Base-by-base conservation (phyloP, 1,140 invertebrate species). In the Eubasilissa regina region DNA sequence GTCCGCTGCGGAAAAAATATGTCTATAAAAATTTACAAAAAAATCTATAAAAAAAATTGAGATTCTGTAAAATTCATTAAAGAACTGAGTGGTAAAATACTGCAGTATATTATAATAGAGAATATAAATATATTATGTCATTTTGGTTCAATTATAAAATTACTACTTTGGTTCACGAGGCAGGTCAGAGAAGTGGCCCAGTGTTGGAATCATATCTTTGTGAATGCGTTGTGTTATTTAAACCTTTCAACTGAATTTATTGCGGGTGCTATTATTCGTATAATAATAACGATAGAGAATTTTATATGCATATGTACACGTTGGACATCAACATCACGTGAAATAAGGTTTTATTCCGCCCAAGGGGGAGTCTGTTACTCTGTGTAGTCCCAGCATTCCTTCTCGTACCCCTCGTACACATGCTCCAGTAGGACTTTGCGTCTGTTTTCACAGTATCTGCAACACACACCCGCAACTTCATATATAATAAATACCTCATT, bases 321-420 rank as follows among this genome's bases (percentile, higher is more conserved):
- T 72, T 35, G 10, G 68, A 81, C 62, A 68, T 73, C 51, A 53
- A 75, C 66, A 81, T 78, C 80, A 76, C 80, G 25, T 1, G 25
- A 35, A 35, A 35, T 35, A 35, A 35, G 25, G 25, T 35, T 35
- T 35, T 35, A 35, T 35, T 6, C 25, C 1, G 1, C 25, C 25
- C 1, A 77, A 13, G 74, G 48, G 70, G 95, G 86, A 94, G 19
- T 94, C 84, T 93, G 94, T 91, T 93, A 95, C 92, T 95, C 94
- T 89, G 93, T 95, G 86, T 97, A 97, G 82, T 97, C 96, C 98
- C 98, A 99, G 93, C 96, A 96, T 85, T 99, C 97, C 89, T 97
- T 98, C 87, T 99, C 98, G 87, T 99, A 99, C 72, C 98, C 98
- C 91, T 99, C 98, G 86, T 99, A 95, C 25, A 99, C 98, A 88